Base-by-base conservation (phyloP, 2,888 invertebrate species). In the Parnassius glacialis region DNA sequence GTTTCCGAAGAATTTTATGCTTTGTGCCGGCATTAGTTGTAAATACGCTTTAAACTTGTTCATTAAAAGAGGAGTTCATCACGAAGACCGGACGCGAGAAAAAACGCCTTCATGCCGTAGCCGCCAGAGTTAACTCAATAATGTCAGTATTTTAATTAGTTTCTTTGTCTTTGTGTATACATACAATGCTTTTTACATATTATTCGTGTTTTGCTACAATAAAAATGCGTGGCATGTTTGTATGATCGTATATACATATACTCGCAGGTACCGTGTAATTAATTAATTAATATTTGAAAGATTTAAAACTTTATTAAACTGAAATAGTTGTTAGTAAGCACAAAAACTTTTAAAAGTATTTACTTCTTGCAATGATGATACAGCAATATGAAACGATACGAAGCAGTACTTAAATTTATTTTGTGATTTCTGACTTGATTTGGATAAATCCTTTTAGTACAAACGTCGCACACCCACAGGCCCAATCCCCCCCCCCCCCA, bases 1-100 rank as follows among this genome's bases (percentile, higher is more conserved):
- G 42, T 43, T 55, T 43, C 43, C 53, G 47, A 11, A 20, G 57
- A 10, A 20, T 43, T 50, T 68, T 65, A 72, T 67, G 51, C 64
- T 67, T 68, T 67, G 66, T 68, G 16, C 59, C 59, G 52, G 10
- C 65, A 56, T 66, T 67, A 69, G 67, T 72, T 73, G 67, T 65
- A 64, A 68, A 68, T 69, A 69, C 66, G 65, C 59, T 63, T 64
- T 62, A 68, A 65, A 58, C 59, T 64, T 62, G 67, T 68, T 65
- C 66, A 69, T 71, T 69, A 67, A 60, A 47, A 16, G 56, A 61
- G 57, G 55, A 34, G 34, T 34, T 34, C 34, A 67, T 57, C 63
- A 48, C 55, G 50, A 60, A 64, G 65, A 67, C 59, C 59, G 65
- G 58, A 60, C 57, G 64, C 53, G 25, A 61, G 61, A 68, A 67